Percentiles rank a stretch among this genome's conserved stretches.
Evolutionary conservation across 1,140 invertebrate species (phyloP).

Genomic region (Diploscapter pachys): DNA sequence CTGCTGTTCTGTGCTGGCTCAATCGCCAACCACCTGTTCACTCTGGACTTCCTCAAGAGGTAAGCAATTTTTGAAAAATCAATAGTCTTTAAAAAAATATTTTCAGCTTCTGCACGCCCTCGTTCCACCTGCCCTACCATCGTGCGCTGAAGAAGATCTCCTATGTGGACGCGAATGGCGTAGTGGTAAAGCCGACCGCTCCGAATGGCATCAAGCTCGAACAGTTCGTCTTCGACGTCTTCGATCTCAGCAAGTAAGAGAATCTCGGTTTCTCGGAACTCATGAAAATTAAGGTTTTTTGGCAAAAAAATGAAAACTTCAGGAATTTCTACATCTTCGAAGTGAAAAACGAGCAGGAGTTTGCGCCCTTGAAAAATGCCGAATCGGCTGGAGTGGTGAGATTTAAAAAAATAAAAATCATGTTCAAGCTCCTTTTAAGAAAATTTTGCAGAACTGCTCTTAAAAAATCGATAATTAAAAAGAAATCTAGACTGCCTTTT

Average conservation of each 20-base stretch:
- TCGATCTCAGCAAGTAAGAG: slow-evolving; percentile 77
- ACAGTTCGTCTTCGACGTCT: slow-evolving; percentile 98
- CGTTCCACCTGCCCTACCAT: slow-evolving; percentile 73
- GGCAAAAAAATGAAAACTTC: slow-evolving; percentile 11
- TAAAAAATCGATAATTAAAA: too few relatives aligned
- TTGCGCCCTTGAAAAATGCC: slow-evolving; percentile 92
- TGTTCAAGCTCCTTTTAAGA: too few relatives aligned
- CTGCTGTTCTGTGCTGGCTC: slow-evolving; percentile 81
- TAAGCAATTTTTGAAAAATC: not conserved
- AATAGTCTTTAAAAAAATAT: not conserved
- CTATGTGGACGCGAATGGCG: slow-evolving; percentile 75
- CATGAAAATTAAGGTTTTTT: too few relatives aligned
- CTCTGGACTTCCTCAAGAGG: slow-evolving; percentile 73
- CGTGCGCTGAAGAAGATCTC: slow-evolving; percentile 97
- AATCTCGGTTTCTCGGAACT: slow-evolving; percentile 8
- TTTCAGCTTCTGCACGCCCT: slow-evolving; percentile 27
- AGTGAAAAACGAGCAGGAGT: slow-evolving; percentile 78
- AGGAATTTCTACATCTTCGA: slow-evolving; percentile 34
- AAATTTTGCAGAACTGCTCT: too few relatives aligned
- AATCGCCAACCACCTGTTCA: slow-evolving; percentile 98
- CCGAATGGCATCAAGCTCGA: slow-evolving; percentile 98
- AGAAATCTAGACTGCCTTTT: too few relatives aligned
- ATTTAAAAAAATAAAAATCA: too few relatives aligned
- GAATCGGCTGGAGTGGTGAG: slow-evolving; percentile 66
- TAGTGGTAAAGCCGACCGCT: slow-evolving; percentile 72